Percentiles rank a stretch among this genome's conserved stretches.
These are phyloP conservation scores for Zaprionus lachaisei DNA, from an alignment of 1,140 invertebrate species.

Conservation along the genomic window DNA sequence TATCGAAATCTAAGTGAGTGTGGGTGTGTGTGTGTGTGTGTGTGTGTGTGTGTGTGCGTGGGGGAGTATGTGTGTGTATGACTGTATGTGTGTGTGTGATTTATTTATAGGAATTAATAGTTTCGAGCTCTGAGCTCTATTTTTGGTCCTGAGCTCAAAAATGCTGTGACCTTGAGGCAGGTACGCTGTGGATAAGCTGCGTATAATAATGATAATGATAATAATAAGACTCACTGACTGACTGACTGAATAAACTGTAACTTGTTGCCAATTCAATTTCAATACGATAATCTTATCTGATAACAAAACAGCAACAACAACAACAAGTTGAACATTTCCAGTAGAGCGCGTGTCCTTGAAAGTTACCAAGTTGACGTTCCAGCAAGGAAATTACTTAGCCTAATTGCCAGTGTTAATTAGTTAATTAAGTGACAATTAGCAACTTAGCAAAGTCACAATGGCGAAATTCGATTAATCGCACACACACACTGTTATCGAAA, in stretches of 20 bases:
- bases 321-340: not conserved
- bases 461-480: conserved; percentile 17
- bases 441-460: not conserved
- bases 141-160: conserved; percentile 11
- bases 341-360: not conserved
- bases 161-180: not conserved
- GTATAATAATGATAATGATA: not conserved
- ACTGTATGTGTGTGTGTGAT: not conserved
- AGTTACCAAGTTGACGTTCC: not conserved
- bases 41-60: not conserved
- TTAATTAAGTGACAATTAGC: conserved; percentile 9
- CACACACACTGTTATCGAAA: conserved; percentile 21
- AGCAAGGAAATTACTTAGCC: conserved; percentile 6
- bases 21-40: not conserved
- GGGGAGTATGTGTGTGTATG: no score
- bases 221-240: no score
- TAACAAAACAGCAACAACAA: not conserved
- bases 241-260: not conserved
- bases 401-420: conserved; percentile 2
- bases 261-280: conserved; percentile 6
- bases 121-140: conserved; percentile 16
- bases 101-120: conserved; percentile 30
- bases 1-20: not conserved
- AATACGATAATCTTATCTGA: not conserved
- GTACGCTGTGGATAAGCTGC: not conserved